These are phyloP conservation scores for Austrofundulus limnaeus DNA, from an alignment of 2,113 vertebrate species.

Conservation along the genomic window DNA sequence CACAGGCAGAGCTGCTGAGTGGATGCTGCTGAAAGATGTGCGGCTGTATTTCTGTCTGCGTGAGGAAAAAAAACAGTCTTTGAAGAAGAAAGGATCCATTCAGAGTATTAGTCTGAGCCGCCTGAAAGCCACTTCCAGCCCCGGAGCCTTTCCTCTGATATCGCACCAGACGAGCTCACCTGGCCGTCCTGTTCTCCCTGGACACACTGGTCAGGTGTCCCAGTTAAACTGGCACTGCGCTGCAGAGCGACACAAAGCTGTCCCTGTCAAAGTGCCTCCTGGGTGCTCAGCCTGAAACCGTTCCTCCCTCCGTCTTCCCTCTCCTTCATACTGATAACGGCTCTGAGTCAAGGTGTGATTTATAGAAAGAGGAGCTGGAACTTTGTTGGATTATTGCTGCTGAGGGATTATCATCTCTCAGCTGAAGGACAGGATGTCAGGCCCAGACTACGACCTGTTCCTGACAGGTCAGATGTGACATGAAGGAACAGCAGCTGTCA, in stretches of 20 bases:
- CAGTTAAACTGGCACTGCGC: conserved; percentile 40
- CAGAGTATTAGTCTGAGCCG: conserved; percentile 43
- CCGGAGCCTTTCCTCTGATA: conserved; percentile 57
- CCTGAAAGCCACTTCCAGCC: conserved; percentile 52
- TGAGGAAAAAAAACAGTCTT: conserved; percentile 25
- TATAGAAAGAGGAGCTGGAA: not conserved
- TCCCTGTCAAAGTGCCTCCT: conserved; percentile 19
- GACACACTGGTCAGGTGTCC: conserved; percentile 44
- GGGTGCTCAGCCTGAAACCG: conserved; percentile 7
- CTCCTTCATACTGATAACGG: not conserved
- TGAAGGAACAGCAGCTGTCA: no score
- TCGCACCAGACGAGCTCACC: conserved; percentile 58
- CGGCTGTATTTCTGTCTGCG: conserved; percentile 7
- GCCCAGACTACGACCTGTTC: no score
- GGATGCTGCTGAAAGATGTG: conserved; percentile 24
- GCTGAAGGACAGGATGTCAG: conserved; percentile 3
- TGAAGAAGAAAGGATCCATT: conserved; percentile 60
- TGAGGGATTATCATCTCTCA: conserved; percentile 24
- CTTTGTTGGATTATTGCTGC: conserved; percentile 10
- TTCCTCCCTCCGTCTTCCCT: conserved; percentile 1
- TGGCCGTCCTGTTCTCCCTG: conserved; percentile 43
- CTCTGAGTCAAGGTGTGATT: conserved; percentile 30
- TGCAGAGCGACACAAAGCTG: conserved; percentile 22
- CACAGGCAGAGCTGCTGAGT: conserved; percentile 9
- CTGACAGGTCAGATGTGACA: no score